Evolutionary conservation across 2,888 invertebrate species (phyloP).

Genomic region (Parnassius orleans): DNA sequence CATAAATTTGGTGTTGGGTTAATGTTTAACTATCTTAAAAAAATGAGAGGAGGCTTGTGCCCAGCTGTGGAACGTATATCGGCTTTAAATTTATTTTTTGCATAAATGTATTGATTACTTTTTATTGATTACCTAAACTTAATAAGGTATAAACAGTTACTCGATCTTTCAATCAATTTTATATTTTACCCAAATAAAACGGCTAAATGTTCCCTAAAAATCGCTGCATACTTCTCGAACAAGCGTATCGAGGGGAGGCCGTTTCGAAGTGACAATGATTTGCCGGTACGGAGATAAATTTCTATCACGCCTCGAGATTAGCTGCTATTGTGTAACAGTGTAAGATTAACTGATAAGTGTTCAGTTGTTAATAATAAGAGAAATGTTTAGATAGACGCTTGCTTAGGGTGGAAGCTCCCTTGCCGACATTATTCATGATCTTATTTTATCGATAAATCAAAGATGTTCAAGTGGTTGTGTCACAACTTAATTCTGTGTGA

Average conservation of each 20-base stretch:
- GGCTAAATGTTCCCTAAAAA: constrained; percentile 41
- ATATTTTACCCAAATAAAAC: constrained; percentile 7
- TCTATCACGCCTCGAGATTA: constrained; percentile 76
- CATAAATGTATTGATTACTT: too few species aligned
- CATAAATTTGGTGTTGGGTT: too few species aligned
- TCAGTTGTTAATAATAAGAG: constrained; percentile 74
- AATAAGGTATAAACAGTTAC: too few species aligned
- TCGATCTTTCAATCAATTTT: background rate
- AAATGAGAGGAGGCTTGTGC: too few species aligned
- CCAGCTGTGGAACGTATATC: too few species aligned
- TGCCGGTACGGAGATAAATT: constrained; percentile 68
- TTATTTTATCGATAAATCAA: constrained; percentile 39
- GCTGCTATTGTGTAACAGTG: constrained; percentile 68
- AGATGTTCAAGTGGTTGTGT: constrained; percentile 14
- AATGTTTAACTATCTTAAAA: too few species aligned
- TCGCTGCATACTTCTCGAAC: constrained; percentile 45
- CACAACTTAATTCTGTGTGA: background rate
- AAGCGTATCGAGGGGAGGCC: constrained; percentile 46
- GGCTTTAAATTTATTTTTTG: too few species aligned
- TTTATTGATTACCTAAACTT: too few species aligned
- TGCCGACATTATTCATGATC: constrained; percentile 54
- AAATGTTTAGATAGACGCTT: constrained; percentile 59
- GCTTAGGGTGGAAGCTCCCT: constrained; percentile 45
- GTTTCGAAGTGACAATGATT: constrained; percentile 59
- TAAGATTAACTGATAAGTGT: constrained; percentile 80